A percentile compares a stretch with the other conserved stretches of the same genome.
phyloP scores from a whole-genome alignment of 1,140 invertebrate species.

The Neodiprion lecontei region DNA sequence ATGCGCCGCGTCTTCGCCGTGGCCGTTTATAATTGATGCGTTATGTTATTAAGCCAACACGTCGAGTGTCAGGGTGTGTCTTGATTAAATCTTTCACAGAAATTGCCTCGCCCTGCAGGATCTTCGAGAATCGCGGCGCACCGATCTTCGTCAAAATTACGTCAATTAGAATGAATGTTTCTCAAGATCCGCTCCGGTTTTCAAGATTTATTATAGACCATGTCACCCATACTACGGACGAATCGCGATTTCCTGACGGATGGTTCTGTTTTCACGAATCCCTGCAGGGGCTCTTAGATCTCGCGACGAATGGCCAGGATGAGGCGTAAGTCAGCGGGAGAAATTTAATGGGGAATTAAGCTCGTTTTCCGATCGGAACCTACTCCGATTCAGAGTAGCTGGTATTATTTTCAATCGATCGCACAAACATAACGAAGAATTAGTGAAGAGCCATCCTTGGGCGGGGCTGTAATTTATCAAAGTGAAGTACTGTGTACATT shows the following conservation, averaged over 20 bases:
- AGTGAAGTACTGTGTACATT: background rate
- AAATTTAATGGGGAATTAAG: no score
- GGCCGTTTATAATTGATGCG: background rate
- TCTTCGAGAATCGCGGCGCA: no score
- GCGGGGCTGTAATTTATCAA: background rate
- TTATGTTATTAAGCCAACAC: background rate
- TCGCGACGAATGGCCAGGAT: no score
- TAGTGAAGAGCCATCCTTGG: background rate
- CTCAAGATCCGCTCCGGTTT: background rate
- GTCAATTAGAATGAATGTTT: background rate
- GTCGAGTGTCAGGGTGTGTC: background rate
- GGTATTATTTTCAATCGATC: background rate
- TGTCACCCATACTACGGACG: no score
- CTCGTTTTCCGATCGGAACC: no score
- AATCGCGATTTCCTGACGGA: no score
- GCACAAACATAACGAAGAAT: background rate
- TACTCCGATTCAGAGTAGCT: background rate
- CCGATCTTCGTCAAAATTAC: background rate
- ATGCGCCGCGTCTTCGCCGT: background rate
- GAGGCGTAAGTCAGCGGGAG: no score
- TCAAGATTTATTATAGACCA: no score
- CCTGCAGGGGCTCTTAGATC: no score
- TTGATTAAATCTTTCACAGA: conserved; percentile 1
- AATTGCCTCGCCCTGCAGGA: background rate
- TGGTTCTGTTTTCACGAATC: no score